Evolutionary conservation across 2,888 invertebrate species (phyloP).

Genomic region (Crossocerus cetratus): DNA sequence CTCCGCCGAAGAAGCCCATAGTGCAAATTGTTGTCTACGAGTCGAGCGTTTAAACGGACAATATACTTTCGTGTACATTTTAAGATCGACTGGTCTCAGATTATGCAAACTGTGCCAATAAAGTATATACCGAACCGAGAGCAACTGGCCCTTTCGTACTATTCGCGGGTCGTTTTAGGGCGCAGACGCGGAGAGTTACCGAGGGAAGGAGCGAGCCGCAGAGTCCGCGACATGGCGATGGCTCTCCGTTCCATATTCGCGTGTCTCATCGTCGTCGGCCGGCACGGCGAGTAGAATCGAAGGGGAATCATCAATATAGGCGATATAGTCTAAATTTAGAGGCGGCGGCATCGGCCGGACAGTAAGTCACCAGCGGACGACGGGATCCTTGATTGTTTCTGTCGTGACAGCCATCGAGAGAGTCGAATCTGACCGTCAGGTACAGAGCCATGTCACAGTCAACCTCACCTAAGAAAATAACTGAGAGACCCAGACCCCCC

Average conservation of each 20-base stretch:
- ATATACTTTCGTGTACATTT: not conserved
- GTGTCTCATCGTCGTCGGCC: constrained; percentile 36
- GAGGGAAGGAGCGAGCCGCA: constrained; percentile 27
- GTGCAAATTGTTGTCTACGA: constrained; percentile 93
- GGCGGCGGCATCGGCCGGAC: constrained; percentile 16
- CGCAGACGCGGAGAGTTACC: constrained; percentile 1
- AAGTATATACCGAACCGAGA: too few species aligned
- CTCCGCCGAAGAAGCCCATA: constrained; percentile 80
- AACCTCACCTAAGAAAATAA: constrained; percentile 15
- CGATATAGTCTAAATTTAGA: constrained; percentile 37
- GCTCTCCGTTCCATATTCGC: constrained; percentile 33
- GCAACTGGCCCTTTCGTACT: not conserved
- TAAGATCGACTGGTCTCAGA: not conserved
- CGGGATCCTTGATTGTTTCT: constrained; percentile 19
- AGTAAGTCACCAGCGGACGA: constrained; percentile 10
- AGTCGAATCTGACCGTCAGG: constrained; percentile 10
- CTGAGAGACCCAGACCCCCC: constrained; percentile 52
- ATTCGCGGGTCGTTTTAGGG: constrained; percentile 19
- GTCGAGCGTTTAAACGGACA: constrained; percentile 84
- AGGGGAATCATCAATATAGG: constrained; percentile 14
- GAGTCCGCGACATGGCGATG: constrained; percentile 14
- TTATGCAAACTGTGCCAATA: not conserved
- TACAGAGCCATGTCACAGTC: constrained; percentile 26
- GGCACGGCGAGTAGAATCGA: constrained; percentile 25
- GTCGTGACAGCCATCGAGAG: constrained; percentile 7